These are phyloP conservation scores for Andrena cerasifolii DNA, from an alignment of 1,140 invertebrate species.

Conservation along the genomic window DNA sequence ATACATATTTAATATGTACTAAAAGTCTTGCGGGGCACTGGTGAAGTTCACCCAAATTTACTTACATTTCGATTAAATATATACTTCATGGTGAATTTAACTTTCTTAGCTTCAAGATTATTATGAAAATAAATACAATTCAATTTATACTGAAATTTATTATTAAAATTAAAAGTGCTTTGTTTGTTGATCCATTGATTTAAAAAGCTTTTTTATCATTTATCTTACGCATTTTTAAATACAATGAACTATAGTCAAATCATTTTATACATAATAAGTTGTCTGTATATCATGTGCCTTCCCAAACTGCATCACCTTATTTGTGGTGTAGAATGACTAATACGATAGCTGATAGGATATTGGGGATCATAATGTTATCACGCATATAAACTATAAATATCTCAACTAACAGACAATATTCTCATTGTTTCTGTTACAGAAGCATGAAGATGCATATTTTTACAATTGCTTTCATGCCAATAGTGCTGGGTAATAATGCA, in stretches of 20 bases:
- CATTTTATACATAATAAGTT: not conserved
- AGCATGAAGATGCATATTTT: constrained; percentile 15
- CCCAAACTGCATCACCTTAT: not conserved
- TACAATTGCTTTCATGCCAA: not conserved
- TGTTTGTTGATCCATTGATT: not conserved
- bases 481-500: constrained; percentile 37
- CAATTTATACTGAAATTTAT: not conserved
- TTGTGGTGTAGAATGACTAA: not conserved
- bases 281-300: not conserved
- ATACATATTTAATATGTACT: too few relatives aligned
- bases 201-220: not conserved
- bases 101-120: not conserved
- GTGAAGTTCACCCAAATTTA: too few relatives aligned
- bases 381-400: not conserved
- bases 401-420: not conserved
- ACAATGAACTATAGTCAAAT: not conserved
- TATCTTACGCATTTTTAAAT: not conserved
- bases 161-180: not conserved
- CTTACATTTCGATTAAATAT: too few relatives aligned
- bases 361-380: constrained; percentile 4
- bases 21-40: too few relatives aligned
- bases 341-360: not conserved
- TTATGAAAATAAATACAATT: not conserved
- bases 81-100: not conserved
- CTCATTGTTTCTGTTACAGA: constrained; percentile 21